A percentile compares a stretch with the other conserved stretches of the same genome.
These are phyloP conservation scores for Xanthia icteritia DNA, from an alignment of 2,888 invertebrate species.

Conservation along the genomic window DNA sequence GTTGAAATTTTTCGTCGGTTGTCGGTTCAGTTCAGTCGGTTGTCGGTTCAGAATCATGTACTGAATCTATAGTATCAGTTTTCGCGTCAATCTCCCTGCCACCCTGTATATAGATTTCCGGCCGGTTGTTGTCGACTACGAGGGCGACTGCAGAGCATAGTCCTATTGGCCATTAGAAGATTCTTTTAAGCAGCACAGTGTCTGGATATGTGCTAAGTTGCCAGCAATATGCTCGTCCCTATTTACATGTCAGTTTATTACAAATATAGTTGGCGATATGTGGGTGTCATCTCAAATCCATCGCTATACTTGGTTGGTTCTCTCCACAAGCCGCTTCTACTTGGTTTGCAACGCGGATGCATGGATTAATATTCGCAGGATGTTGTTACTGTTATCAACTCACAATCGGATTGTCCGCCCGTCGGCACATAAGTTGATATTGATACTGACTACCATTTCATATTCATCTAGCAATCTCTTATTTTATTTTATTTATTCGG, in stretches of 20 bases:
- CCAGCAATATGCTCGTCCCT: background rate
- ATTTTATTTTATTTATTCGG: too few relatives aligned
- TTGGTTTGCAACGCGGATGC: constrained; percentile 11
- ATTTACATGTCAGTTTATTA: background rate
- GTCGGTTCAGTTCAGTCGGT: too few relatives aligned
- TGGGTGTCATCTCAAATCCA: background rate
- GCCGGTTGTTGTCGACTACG: too few relatives aligned
- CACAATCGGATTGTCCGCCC: constrained; percentile 16
- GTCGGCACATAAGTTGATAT: constrained; percentile 13
- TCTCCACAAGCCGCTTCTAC: background rate
- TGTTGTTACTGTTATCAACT: constrained; percentile 37
- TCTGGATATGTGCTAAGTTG: background rate
- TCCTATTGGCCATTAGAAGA: background rate
- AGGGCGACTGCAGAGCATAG: background rate
- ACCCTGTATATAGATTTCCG: too few relatives aligned
- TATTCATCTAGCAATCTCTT: background rate
- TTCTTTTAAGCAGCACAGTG: background rate
- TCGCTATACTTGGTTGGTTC: background rate
- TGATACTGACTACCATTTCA: background rate
- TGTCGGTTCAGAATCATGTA: too few relatives aligned
- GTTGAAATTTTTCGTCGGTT: too few relatives aligned
- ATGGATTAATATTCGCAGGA: constrained; percentile 27
- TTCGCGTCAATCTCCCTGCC: too few relatives aligned
- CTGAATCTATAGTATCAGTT: too few relatives aligned
- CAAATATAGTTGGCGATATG: background rate